phyloP scores from a whole-genome alignment of 2,888 invertebrate species.

The Tillus elongatus region DNA sequence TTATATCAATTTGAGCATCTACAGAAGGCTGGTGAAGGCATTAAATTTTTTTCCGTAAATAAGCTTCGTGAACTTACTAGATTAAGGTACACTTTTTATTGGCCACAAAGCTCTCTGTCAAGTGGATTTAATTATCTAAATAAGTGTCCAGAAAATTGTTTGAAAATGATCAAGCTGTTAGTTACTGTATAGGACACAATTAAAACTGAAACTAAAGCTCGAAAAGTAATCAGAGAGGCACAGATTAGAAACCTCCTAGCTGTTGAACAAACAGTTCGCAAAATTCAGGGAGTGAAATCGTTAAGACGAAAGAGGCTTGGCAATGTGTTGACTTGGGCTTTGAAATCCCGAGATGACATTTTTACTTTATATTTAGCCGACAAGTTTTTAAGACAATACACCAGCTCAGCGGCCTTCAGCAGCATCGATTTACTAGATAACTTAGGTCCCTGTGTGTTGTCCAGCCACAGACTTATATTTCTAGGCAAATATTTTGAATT shows the following conservation, averaged over 20 bases:
- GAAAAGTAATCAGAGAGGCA: slow-evolving; percentile 71
- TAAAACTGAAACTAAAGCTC: slow-evolving; percentile 61
- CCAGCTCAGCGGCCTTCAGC: slow-evolving; percentile 50
- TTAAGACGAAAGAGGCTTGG: slow-evolving; percentile 54
- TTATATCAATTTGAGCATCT: slow-evolving; percentile 69
- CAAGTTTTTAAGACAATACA: slow-evolving; percentile 58
- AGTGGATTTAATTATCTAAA: slow-evolving; percentile 68
- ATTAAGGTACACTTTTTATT: slow-evolving; percentile 74
- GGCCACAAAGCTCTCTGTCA: slow-evolving; percentile 78
- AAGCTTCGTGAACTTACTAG: slow-evolving; percentile 74
- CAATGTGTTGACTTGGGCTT: slow-evolving; percentile 78
- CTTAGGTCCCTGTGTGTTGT: slow-evolving; percentile 63
- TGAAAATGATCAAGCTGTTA: slow-evolving; percentile 56
- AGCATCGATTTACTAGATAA: slow-evolving; percentile 65
- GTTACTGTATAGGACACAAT: slow-evolving; percentile 66
- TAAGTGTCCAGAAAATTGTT: slow-evolving; percentile 53
- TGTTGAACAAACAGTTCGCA: slow-evolving; percentile 59
- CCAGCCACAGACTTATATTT: slow-evolving; percentile 67
- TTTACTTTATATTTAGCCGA: slow-evolving; percentile 65
- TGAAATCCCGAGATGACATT: slow-evolving; percentile 64
- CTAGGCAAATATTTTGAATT: slow-evolving; percentile 89
- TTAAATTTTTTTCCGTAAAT: slow-evolving; percentile 58
- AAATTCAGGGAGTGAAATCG: slow-evolving; percentile 58
- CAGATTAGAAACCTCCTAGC: slow-evolving; percentile 55
- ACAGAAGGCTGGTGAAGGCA: slow-evolving; percentile 53